Percentiles rank a stretch among this genome's conserved stretches.
phyloP scores from a whole-genome alignment of 1,140 invertebrate genomes.

The Penaeus indicus region DNA sequence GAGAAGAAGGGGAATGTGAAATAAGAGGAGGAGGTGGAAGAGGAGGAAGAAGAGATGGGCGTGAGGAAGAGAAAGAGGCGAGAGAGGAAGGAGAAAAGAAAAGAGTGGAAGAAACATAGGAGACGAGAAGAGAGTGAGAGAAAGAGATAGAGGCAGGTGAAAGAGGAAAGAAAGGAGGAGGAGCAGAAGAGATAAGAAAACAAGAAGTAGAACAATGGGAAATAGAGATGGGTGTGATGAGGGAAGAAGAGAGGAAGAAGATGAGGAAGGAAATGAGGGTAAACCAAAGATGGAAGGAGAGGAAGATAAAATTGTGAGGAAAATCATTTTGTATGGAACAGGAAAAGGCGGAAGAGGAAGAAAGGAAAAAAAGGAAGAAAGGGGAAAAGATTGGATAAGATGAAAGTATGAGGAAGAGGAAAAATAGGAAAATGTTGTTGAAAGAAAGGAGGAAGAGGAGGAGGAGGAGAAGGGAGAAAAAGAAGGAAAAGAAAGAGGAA shows the following conservation, averaged over 20 bases:
- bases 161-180: too few relatives aligned
- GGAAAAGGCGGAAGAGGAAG: not conserved
- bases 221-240: too few relatives aligned
- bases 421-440: too few relatives aligned
- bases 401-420: not conserved
- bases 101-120: not conserved
- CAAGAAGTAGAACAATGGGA: too few relatives aligned
- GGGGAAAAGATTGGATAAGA: not conserved
- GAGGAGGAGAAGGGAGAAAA: not conserved
- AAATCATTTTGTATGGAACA: too few relatives aligned
- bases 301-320: conserved; percentile 24
- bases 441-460: not conserved
- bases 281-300: conserved; percentile 24
- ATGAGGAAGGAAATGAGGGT: too few relatives aligned
- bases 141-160: conserved; percentile 19
- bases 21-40: too few relatives aligned
- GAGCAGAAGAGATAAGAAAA: too few relatives aligned
- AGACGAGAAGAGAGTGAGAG: conserved; percentile 23
- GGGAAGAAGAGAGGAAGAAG: too few relatives aligned
- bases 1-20: not conserved
- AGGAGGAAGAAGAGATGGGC: too few relatives aligned
- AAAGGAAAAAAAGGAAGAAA: not conserved
- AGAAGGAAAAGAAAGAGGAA: not conserved
- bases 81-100: not conserved
- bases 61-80: not conserved